A percentile compares a stretch with the other conserved stretches of the same genome.
phyloP scores from a whole-genome alignment of 2,797 vertebrate genomes.

The Chromobotia macracanthus region DNA sequence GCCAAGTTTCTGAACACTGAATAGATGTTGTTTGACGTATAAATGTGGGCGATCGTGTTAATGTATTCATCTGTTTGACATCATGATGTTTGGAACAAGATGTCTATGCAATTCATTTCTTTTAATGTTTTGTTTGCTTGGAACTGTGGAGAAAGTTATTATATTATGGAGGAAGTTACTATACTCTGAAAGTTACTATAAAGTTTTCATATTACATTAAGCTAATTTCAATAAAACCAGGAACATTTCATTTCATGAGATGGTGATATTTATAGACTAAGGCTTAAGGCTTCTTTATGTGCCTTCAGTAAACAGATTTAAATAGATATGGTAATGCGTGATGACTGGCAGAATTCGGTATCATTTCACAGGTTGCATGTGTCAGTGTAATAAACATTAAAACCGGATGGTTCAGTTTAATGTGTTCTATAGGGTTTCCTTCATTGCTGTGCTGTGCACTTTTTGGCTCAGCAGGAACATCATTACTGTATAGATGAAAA shows the following conservation, averaged over 20 bases:
- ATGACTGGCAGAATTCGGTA: conserved; percentile 4
- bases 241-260: neutral
- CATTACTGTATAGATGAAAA: conserved; percentile 29
- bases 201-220: too few species aligned
- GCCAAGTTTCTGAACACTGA: too few species aligned
- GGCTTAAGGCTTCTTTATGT: neutral
- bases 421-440: neutral
- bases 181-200: too few species aligned
- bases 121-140: too few species aligned
- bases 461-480: neutral
- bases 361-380: neutral
- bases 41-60: too few species aligned
- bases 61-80: too few species aligned
- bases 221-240: too few species aligned
- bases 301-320: neutral
- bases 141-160: too few species aligned
- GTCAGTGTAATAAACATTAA: conserved; percentile 27
- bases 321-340: neutral
- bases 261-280: neutral
- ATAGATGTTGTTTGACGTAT: too few species aligned
- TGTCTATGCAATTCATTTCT: too few species aligned
- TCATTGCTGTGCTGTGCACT: neutral
- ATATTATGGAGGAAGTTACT: too few species aligned
- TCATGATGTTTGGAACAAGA: too few species aligned
- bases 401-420: neutral